Evolutionary conservation across 2,797 vertebrate genomes (phyloP), one percentile per base, ranked within the genome.

Genomic region (Echiichthys vipera): DNA sequence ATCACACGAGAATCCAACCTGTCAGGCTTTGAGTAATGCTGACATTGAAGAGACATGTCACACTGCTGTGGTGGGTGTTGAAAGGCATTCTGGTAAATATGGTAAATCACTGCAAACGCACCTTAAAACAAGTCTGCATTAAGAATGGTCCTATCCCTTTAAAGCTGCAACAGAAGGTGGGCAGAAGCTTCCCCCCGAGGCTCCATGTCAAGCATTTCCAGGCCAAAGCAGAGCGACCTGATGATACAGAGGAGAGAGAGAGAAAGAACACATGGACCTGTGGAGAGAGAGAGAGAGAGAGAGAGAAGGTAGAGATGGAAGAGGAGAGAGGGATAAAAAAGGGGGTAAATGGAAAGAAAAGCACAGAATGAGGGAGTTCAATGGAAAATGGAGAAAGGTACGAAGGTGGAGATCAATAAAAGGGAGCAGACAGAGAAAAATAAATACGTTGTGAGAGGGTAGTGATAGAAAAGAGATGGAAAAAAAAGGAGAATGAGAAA

Each of bases 171-270:
- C 78, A 88, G 82, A 73, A 87, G 88, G 83, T 54, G 83, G 78
- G 65, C 84, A 78, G 81, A 80, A 84, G 71, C 80, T 63, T 80
- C 74, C 87, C 74, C 87, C 82, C 0, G 51, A 75, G 83, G 84
- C 71, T 69, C 24, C 55, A 14, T 22, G 80, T 70, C 53, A 82
- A 73, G 22, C 8, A 15, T 83, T 62, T 84, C 51, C 78, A 79
- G 89, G 86, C 75, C 84, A 80, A 67, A 62, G 65, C 50, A 54
- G 62, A 75, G 72, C 71, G 76, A 53, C 43, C 67, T 80, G 40
- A 69, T 65, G 57, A 74, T 37, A 36, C 50, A 77, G 39, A 37
- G 47, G 49, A 54, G 55, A 71, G 43, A 47, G 46, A 69, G 75
- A 74, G 43, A 66, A 65, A 54, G 70, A 62, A 63, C 66, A 87